These are phyloP conservation scores for Melanogrammus aeglefinus DNA, from an alignment of 2,797 vertebrate species.

Conservation along the genomic window DNA sequence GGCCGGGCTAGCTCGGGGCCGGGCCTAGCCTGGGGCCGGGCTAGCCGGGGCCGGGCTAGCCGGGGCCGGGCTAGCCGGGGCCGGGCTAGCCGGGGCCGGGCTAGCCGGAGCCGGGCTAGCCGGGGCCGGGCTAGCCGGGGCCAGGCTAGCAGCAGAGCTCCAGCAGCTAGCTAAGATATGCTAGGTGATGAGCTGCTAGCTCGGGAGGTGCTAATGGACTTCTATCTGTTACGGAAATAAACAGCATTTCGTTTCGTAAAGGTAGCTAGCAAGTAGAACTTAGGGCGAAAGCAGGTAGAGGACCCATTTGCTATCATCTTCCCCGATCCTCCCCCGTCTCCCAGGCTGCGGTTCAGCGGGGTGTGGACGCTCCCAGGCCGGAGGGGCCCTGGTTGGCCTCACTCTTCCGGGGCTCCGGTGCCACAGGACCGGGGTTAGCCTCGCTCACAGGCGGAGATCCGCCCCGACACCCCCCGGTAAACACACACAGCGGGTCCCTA, in stretches of 20 bases:
- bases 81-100: too few species aligned
- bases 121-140: background rate
- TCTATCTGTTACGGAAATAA: too few species aligned
- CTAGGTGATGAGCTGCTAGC: background rate
- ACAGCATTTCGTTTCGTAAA: background rate
- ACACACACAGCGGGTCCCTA: background rate
- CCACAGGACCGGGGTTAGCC: constrained; percentile 37
- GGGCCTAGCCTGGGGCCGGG: too few species aligned
- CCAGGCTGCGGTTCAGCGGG: background rate
- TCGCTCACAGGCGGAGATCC: constrained; percentile 4
- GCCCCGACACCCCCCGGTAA: background rate
- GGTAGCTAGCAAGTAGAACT: background rate
- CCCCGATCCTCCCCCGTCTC: background rate
- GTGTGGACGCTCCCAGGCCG: constrained; percentile 5
- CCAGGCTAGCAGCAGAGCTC: background rate
- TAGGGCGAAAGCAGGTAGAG: background rate
- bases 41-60: too few species aligned
- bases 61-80: too few species aligned
- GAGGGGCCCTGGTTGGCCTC: constrained; percentile 51
- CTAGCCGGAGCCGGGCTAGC: too few species aligned
- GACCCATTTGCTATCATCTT: background rate
- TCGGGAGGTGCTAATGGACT: too few species aligned
- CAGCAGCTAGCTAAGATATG: background rate
- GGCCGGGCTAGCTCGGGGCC: too few species aligned
- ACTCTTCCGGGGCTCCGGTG: constrained; percentile 56